phyloP scores from a whole-genome alignment of 2,113 vertebrate species.

The Petromus typicus region DNA sequence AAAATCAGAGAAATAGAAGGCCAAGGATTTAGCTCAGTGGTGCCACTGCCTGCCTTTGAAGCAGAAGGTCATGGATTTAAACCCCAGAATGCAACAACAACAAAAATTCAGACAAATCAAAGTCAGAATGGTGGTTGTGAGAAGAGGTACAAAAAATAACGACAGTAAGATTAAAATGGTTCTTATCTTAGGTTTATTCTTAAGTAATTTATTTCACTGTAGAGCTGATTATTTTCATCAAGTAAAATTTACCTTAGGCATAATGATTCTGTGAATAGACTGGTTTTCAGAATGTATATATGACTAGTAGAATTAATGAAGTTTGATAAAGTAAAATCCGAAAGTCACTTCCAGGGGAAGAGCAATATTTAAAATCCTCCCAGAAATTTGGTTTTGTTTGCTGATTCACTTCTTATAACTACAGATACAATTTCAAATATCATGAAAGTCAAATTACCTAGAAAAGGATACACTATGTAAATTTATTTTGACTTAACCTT shows the following conservation, averaged over 20 bases:
- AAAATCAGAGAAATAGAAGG: not conserved
- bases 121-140: no score
- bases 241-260: not conserved
- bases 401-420: conserved; percentile 29
- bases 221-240: not conserved
- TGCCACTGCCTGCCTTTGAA: no score
- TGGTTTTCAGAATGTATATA: not conserved
- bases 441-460: not conserved
- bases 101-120: no score
- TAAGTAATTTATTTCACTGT: not conserved
- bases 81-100: no score
- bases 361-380: not conserved
- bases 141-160: not conserved
- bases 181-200: not conserved
- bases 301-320: not conserved
- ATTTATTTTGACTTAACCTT: conserved; percentile 3
- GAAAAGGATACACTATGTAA: not conserved
- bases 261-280: not conserved
- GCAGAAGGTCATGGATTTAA: no score
- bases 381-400: not conserved
- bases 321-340: not conserved
- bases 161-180: not conserved
- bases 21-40: no score
- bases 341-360: not conserved
- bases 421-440: not conserved